phyloP scores from a whole-genome alignment of 2,888 invertebrate genomes.

The Ectropis crepuscularia region DNA sequence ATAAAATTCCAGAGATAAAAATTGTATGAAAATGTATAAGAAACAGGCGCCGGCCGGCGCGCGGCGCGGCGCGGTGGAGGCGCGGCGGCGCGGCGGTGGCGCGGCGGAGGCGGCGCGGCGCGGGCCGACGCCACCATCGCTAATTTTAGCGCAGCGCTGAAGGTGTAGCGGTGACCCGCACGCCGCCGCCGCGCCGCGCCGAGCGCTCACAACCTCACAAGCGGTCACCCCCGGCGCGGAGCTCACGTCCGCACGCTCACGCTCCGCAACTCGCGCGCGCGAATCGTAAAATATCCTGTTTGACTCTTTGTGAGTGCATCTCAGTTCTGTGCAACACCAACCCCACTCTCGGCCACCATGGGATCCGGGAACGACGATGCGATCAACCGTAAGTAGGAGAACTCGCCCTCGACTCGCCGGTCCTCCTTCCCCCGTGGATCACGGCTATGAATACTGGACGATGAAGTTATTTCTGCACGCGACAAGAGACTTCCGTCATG shows the following conservation, averaged over 20 bases:
- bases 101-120: constrained; percentile 22
- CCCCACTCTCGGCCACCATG: constrained; percentile 53
- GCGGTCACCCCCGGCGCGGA: constrained; percentile 58
- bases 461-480: constrained; percentile 31
- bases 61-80: constrained; percentile 23
- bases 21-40: constrained; percentile 8
- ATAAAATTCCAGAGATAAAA: constrained; percentile 38
- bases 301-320: constrained; percentile 2
- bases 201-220: constrained; percentile 40
- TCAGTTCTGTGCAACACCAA: constrained; percentile 6
- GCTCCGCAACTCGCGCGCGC: constrained; percentile 30
- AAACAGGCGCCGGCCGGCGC: constrained; percentile 39
- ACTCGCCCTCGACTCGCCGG: too few relatives aligned
- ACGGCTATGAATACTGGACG: neutral
- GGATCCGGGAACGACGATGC: constrained; percentile 60
- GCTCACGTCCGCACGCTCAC: constrained; percentile 60
- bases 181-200: too few relatives aligned
- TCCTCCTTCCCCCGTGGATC: too few relatives aligned
- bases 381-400: constrained; percentile 64
- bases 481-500: constrained; percentile 39
- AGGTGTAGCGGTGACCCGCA: constrained; percentile 11
- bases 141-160: constrained; percentile 63
- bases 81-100: constrained; percentile 17
- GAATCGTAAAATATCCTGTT: neutral
- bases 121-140: constrained; percentile 57